These are phyloP conservation scores for Cnemophilus loriae DNA, from an alignment of 2,113 vertebrate genomes.

Conservation along the genomic window DNA sequence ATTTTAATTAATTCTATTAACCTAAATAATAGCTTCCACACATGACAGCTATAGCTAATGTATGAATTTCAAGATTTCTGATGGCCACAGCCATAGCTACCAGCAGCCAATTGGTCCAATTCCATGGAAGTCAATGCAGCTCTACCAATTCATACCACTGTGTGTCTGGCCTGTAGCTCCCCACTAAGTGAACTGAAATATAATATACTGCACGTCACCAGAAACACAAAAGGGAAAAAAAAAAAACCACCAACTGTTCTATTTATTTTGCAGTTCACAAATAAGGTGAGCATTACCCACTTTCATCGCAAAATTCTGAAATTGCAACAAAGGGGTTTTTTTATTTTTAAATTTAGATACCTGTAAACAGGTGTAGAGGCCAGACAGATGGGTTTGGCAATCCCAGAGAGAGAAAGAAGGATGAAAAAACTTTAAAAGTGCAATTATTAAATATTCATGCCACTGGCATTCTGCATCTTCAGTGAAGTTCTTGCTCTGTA, in stretches of 20 bases:
- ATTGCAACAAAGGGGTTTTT: not conserved
- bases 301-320: not conserved
- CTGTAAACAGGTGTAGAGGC: not conserved
- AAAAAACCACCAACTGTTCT: not conserved
- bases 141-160: not conserved
- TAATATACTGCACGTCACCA: not conserved
- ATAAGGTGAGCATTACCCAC: not conserved
- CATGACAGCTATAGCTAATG: constrained; percentile 47
- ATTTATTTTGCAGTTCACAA: not conserved
- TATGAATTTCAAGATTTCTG: constrained; percentile 30
- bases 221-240: not conserved
- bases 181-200: not conserved
- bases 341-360: not conserved
- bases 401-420: constrained; percentile 3
- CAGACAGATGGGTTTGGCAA: constrained; percentile 4
- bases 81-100: not conserved
- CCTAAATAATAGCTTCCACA: constrained; percentile 61
- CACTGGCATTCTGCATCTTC: constrained; percentile 5
- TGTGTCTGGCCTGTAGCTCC: not conserved
- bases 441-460: constrained; percentile 41
- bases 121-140: not conserved
- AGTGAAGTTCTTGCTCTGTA: constrained; percentile 1
- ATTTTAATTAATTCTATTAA: constrained; percentile 70
- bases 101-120: not conserved
- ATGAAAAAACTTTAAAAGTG: constrained; percentile 21